Base-by-base conservation (phyloP, 2,888 invertebrate genomes). In the Polymixis flavicincta region DNA sequence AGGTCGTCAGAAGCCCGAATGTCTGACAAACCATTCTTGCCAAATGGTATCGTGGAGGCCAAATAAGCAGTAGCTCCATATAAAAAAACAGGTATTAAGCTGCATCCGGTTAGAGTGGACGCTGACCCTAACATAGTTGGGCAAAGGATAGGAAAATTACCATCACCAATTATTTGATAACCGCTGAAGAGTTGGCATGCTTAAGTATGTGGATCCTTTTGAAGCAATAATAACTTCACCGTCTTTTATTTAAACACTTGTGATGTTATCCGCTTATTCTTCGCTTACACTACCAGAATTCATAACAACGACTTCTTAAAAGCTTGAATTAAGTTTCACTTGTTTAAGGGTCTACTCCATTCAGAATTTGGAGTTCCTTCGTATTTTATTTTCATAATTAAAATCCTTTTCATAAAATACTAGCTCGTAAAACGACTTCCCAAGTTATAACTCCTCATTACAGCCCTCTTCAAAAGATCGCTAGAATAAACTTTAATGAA, bases 391-490 rank as follows among this genome's bases (percentile, higher is more conserved):
- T 79, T 75, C 54, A 69, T 52, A 69, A 76, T 76, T 71, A 64
- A 63, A 76, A 65, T 71, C 67, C 32, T 52, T 68, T 74, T 70
- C 69, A 70, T 71, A 32, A 73, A 73, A 57, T 45, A 59, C 74
- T 70, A 25, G 48, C 22, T 37, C 55, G 45, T 67, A 68, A 54
- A 77, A 71, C 60, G 50, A 55, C 73, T 65, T 65, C 64, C 13
- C 54, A 76, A 78, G 69, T 77, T 75, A 37, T 25, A 73, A 67
- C 50, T 63, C 65, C 54, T 67, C 64, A 65, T 73, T 82, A 76
- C 59, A 60, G 54, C 42, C n/a, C 50, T 68, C 73, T 85, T 85
- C 76, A 86, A 83, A 85, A 80, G 78, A 80, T 76, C 70, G 45
- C 70, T 54, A 72, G 71, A 63, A 55, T 70, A 71, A 86, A 84